Evolutionary conservation across 2,113 vertebrate species (phyloP), one percentile per base, ranked within the genome.

Genomic region (Melanerpes formicivorus): DNA sequence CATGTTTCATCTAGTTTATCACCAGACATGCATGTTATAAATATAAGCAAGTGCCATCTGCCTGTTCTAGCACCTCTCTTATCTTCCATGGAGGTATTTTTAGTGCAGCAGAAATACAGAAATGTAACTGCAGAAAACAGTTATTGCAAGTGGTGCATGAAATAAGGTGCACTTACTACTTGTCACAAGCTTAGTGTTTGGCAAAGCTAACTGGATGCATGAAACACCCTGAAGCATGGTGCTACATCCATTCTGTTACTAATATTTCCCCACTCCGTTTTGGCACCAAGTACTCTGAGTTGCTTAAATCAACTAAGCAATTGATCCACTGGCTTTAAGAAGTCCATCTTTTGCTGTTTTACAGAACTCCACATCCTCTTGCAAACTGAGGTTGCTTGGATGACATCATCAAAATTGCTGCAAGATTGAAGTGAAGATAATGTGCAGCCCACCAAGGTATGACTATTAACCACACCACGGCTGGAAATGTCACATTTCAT

Each of bases 21-120:
- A 72, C 54, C 66, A 92, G 87, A 88, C 3, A 0, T 72, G 62
- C 80, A 89, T 25, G 80, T 92, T 95, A 91, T 91, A 94, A 90
- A 92, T 93, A 92, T 30, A 84, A 92, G 67, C 87, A 91, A 91
- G 76, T 55, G n/a, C 93, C 90, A 94, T 96, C 82, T 93, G 95
- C 82, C 75, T 92, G 77, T 95, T 93, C 91, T 93, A 92, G 87
- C 95, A 93, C 93, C 73, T 96, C 59, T 95, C 79, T 54, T 70
- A 84, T 78, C 90, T 92, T 84, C 29, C 73, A 74, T 69, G 17
- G 34, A 78, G 80, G 25, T 96, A 96, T 93, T 95, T 94, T 91
- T 95, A 94, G 91, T 62, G 29, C 16, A 77, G 65, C 82, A 91
- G 94, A 80, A 89, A 83, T 65, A 80, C 19, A 90, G 76, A 88